Evolutionary conservation across 2,797 vertebrate genomes (phyloP).

Genomic region (Xiphophorus birchmanni): DNA sequence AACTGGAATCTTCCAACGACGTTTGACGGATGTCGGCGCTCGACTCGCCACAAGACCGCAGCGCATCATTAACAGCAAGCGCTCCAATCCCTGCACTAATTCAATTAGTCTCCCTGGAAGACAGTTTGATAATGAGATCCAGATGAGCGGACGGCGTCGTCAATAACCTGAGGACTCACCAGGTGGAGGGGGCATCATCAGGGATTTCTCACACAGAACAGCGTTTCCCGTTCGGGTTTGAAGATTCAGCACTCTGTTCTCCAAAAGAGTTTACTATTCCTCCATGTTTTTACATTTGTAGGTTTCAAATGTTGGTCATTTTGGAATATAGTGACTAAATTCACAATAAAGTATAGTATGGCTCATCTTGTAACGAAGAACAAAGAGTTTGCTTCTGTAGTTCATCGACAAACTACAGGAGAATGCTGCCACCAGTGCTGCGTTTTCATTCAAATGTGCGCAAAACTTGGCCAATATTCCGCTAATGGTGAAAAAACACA

Average conservation of each 20-base stretch:
- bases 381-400: not conserved
- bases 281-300: not conserved
- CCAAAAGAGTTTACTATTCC: not conserved
- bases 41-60: slow-evolving; percentile 14
- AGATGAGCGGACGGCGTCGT: slow-evolving; percentile 48
- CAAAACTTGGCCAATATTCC: too few species aligned
- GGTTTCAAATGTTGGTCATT: not conserved
- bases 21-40: slow-evolving; percentile 46
- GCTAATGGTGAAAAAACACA: too few species aligned
- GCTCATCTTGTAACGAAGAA: not conserved
- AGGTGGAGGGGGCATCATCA: slow-evolving; percentile 53
- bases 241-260: not conserved
- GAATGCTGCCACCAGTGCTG: not conserved
- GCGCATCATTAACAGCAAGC: slow-evolving; percentile 59
- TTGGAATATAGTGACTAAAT: not conserved
- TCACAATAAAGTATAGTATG: not conserved
- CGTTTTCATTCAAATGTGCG: not conserved
- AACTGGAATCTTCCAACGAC: slow-evolving; percentile 7
- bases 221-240: slow-evolving; percentile 2
- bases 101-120: slow-evolving; percentile 69
- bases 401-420: not conserved
- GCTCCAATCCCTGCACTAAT: slow-evolving; percentile 55
- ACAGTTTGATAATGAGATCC: slow-evolving; percentile 66
- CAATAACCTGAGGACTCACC: slow-evolving; percentile 59
- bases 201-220: not conserved